Evolutionary conservation across 1,140 invertebrate genomes (phyloP), one percentile per base, ranked within the genome.

Genomic region (Goniozus legneri): DNA sequence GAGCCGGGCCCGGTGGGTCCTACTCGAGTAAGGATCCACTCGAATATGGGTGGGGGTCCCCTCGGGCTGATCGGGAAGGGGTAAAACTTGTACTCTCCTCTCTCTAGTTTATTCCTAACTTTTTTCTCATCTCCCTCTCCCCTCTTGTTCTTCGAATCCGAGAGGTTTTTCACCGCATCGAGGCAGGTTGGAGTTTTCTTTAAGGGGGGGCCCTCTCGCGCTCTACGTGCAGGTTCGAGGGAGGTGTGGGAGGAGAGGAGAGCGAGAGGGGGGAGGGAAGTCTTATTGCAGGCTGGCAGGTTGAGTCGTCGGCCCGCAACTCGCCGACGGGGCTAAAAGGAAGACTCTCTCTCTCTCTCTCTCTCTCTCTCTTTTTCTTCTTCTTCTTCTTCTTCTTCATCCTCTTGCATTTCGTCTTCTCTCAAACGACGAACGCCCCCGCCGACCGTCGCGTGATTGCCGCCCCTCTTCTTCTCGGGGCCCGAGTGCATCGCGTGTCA

Each of bases 401-500:
- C n/a, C 12, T 43, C 14, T 43, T 22, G 8, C 12, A 19, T 8
- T 19, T 44, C 14, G 14, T 37, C 13, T n/a, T 37, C 43, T 32
- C 14, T 37, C 24, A 37, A 4, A 6, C 10, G 10, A 4, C 24
- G 4, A 27, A 66, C 69, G 62, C 71, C 71, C 70, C 67, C 71
- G 67, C 69, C 66, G 60, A 61, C 67, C 67, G 58, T 62, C 64
- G 56, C 64, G 56, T 69, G 70, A 73, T 72, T 70, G 63, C 71
- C 67, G 65, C 73, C 73, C 56, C n/a, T n/a, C n/a, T n/a, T n/a
- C n/a, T n/a, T n/a, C n/a, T 27, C 59, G 63, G 55, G 73, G 66
- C 71, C 61, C n/a, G n/a, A 38, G 42, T 55, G 71, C 69, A 75
- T 74, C 71, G 71, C 73, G 70, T 74, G 71, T 75, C 71, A 70